Evolutionary conservation across 2,888 invertebrate genomes (phyloP), one percentile per base, ranked within the genome.

Genomic region (Machimus atricapillus): DNA sequence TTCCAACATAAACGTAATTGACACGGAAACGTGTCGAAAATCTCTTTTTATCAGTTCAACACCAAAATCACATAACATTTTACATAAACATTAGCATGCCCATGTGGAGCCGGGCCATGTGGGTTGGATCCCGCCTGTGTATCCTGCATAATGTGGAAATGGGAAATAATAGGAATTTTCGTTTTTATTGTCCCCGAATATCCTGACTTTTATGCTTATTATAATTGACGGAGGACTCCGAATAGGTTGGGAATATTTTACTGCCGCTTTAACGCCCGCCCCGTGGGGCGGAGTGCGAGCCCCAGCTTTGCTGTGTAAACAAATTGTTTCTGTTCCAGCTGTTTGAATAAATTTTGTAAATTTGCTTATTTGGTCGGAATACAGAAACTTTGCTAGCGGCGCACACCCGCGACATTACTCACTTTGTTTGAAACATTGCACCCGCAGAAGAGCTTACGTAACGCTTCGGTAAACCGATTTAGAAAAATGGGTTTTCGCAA

Each of bases 21-120:
- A 85, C 85, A 85, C 85, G 74, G 74, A 85, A 85, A 85, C 85
- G 85, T 85, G 74, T 74, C 73, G 74, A 73, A 85, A 85, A 85
- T 85, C 85, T 74, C 85, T 74, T 85, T 85, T 85, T 85, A 85
- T 74, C 85, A 40, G 73, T 85, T 82, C 82, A 82, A 31, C 82
- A 82, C 56, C 37, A 34, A 82, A 82, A 82, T 82, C 58, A 82
- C 82, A 82, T 82, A 81, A 81, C 34, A 76, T 40, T 34, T 37
- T 76, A 76, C 46, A 79, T 43, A 46, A 46, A 46, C 79, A 40
- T 37, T 37, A 76, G 76, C 8, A 34, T 76, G 27, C 66, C 66
- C 66, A 12, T 76, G 74, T 74, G 34, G 76, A n/a, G 19, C 31
- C n/a, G 34, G 76, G 12, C 8, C 34, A n/a, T 76, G 34, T 76